Evolutionary conservation across 2,113 vertebrate genomes (phyloP), one percentile per base, ranked within the genome.

Genomic region (Hypocryptadius cinnamomeus): DNA sequence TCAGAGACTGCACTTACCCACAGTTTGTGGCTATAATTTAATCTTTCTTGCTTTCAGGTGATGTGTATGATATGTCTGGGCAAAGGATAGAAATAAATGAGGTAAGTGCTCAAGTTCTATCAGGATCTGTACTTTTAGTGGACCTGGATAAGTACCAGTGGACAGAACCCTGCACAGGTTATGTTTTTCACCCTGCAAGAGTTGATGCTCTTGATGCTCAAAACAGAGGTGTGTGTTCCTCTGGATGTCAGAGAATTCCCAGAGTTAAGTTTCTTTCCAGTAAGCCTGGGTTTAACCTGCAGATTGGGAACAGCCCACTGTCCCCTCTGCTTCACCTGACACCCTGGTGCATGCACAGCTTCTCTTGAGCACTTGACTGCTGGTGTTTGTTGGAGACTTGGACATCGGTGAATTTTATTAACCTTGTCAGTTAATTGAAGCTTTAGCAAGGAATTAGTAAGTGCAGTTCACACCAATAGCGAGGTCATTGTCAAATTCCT

Each of bases 71-170:
- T 72, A 89, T 95, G 42, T 60, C 97, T n/a, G 98, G 98, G 71
- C 93, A 97, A 53, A 97, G 96, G 37, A 76, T 98, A 19, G 98
- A 98, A 92, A 95, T 98, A 79, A 98, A 97, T 24, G 98, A 98
- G 98, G 99, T 99, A 85, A 97, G 98, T 95, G 60, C 53, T 45
- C 30, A 37, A 80, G n/a, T 17, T 7, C 68, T 22, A 8, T 8
- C 16, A 35, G 28, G 18, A 42, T 76, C 33, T 77, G 11, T 71
- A 15, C 28, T 60, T 82, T 44, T n/a, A 27, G 11, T 73, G 44
- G 60, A 25, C 15, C 18, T 91, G 51, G 13, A 5, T 66, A 54
- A 31, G 45, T 50, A 27, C 14, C 22, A 35, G 6, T 12, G 17
- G 23, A 35, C 25, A 48, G 11, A 63, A 30, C 22, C 12, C 44